These are phyloP conservation scores for Drosophila mayaguana DNA, from an alignment of 2,888 invertebrate genomes.

Conservation along the genomic window DNA sequence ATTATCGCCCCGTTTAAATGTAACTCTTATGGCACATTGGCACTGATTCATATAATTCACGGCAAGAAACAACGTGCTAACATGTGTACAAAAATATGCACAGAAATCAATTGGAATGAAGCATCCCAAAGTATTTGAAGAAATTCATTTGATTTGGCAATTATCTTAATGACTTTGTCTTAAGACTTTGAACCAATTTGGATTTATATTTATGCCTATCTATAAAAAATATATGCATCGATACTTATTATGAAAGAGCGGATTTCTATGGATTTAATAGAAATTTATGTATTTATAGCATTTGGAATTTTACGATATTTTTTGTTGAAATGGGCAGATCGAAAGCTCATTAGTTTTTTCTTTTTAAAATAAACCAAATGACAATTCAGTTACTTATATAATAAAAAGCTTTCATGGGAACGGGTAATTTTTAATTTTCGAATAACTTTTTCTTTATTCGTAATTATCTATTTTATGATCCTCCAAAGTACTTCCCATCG, in stretches of 20 bases:
- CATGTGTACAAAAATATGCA: slow-evolving; percentile 13
- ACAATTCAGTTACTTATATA: neutral
- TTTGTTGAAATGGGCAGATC: neutral
- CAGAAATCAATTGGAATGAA: neutral
- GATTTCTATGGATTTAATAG: too few species aligned
- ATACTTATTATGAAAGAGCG: neutral
- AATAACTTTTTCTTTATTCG: too few species aligned
- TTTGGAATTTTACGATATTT: neutral
- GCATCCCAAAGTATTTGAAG: neutral
- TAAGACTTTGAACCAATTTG: neutral
- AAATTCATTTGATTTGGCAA: neutral
- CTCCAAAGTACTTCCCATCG: too few species aligned
- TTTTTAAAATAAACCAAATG: neutral
- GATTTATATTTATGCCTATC: neutral
- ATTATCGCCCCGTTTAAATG: slow-evolving; percentile 41
- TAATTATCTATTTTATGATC: too few species aligned
- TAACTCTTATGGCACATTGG: slow-evolving; percentile 40
- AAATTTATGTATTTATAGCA: neutral
- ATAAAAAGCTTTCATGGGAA: too few species aligned
- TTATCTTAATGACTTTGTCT: neutral
- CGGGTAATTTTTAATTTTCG: too few species aligned
- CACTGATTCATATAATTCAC: slow-evolving; percentile 44
- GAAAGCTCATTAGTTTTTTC: neutral
- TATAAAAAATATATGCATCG: neutral
- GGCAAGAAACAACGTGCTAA: slow-evolving; percentile 24